Evolutionary conservation across 2,797 vertebrate species (phyloP), one percentile per base, ranked within the genome.

Genomic region (Rallus crepitans): DNA sequence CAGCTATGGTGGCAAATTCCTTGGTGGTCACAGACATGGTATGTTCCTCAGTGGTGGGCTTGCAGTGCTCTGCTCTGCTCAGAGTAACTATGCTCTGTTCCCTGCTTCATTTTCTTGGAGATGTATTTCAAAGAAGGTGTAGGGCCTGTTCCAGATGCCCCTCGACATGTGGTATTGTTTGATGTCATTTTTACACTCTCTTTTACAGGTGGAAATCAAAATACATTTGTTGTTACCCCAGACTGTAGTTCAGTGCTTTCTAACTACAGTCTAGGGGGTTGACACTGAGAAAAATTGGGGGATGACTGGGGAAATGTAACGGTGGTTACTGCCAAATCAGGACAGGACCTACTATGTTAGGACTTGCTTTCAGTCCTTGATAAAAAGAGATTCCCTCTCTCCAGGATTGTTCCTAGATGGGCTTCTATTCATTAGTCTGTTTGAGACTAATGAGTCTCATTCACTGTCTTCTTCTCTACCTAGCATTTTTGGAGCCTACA

Each of bases 401-500:
- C 18, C 30, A 16, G 31, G 15, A 28, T 63, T 59, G 13, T 75
- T 81, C 37, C 55, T 72, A 66, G 35, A 31, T 37, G 39, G 12
- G 18, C 21, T 88, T 7, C 69, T 92, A 35, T 18, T 84, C 35
- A n/a, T 23, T 77, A 2, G 5, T n/a, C 42, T 56, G 33, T 3
- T 37, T 77, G 35, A n/a, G n/a, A n/a, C n/a, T n/a, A n/a, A n/a
- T n/a, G n/a, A n/a, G n/a, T 76, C 50, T 59, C 48, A 48, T 69
- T 92, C 11, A 63, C 33, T 84, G 23, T 81, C 11, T 86, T 83
- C 35, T 96, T 57, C 53, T 82, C 87, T 90, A 71, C 53, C 53
- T 55, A 98, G 98, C 61, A 78, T 98, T 76, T 98, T 98, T 31
- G 98, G 98, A 21, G 87, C 98, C 25, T 98, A 98, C 97, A 98